Evolutionary conservation across 2,888 invertebrate species (phyloP).

Genomic region (Ectemnius continuus): DNA sequence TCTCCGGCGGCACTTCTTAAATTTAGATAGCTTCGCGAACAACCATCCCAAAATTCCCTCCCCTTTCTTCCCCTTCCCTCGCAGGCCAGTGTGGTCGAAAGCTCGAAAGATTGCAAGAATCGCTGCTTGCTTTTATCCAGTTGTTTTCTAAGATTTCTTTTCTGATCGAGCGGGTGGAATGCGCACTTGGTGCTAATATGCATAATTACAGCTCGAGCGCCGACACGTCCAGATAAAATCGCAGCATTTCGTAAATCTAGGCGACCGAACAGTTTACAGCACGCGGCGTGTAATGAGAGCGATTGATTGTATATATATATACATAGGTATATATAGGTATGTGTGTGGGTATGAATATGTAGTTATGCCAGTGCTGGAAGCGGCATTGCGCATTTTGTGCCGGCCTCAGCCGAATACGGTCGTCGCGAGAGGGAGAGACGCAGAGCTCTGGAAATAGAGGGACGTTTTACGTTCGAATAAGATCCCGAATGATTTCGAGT

Average conservation of each 20-base stretch:
- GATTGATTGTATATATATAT: neutral
- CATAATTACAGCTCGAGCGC: neutral
- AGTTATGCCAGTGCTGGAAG: neutral
- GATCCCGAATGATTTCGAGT: too few species aligned
- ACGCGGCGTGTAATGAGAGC: neutral
- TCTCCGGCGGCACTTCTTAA: conserved; percentile 65
- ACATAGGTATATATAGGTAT: neutral
- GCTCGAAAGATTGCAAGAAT: too few species aligned
- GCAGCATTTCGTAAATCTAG: too few species aligned
- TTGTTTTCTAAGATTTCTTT: too few species aligned
- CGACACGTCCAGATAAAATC: too few species aligned
- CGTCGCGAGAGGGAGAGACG: neutral
- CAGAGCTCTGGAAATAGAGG: too few species aligned
- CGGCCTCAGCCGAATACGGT: neutral
- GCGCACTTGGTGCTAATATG: neutral
- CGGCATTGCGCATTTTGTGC: neutral
- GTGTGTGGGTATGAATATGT: too few species aligned
- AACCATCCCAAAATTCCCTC: conserved; percentile 21
- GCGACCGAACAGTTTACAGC: neutral
- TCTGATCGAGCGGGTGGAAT: too few species aligned
- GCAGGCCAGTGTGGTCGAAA: too few species aligned
- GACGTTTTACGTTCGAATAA: too few species aligned
- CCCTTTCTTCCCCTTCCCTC: too few species aligned
- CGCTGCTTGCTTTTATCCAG: too few species aligned
- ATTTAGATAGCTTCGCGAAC: conserved; percentile 68